A percentile compares a stretch with the other conserved stretches of the same genome.
These are phyloP conservation scores for Stomatorhinus walkeri DNA, from an alignment of 2,797 vertebrate genomes.

Conservation along the genomic window DNA sequence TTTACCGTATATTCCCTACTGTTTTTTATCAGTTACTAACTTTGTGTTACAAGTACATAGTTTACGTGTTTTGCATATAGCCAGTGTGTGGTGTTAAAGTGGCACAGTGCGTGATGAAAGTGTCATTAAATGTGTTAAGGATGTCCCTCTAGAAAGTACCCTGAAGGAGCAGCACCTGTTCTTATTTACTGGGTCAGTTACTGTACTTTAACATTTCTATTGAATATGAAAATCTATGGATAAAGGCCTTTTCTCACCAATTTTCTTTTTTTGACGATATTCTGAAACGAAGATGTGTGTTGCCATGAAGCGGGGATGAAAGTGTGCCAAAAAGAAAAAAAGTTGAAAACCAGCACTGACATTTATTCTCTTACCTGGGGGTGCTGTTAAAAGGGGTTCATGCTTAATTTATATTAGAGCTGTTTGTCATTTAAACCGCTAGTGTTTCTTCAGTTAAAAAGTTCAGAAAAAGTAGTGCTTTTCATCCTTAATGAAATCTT, in stretches of 20 bases:
- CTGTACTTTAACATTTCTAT: too few species aligned
- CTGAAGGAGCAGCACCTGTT: neutral
- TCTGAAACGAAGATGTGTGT: too few species aligned
- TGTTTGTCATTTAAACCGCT: too few species aligned
- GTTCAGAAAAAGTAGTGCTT: neutral
- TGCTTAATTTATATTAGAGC: too few species aligned
- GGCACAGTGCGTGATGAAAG: neutral
- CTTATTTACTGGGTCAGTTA: neutral
- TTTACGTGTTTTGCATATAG: neutral
- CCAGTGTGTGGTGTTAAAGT: neutral
- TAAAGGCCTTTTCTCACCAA: neutral
- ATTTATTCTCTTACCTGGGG: neutral
- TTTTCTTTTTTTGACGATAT: too few species aligned
- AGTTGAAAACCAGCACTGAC: neutral
- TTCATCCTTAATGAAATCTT: neutral
- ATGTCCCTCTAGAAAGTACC: neutral
- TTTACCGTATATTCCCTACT: neutral
- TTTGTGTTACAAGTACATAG: neutral
- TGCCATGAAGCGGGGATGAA: neutral
- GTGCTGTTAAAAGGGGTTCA: neutral
- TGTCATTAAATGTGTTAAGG: too few species aligned
- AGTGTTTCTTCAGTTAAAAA: too few species aligned
- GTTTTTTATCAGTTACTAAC: neutral
- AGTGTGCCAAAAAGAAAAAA: neutral
- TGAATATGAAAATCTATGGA: neutral